Conservation (phyloP, 2,888 invertebrate species). For the Pandemis cinnamomeana region DNA sequence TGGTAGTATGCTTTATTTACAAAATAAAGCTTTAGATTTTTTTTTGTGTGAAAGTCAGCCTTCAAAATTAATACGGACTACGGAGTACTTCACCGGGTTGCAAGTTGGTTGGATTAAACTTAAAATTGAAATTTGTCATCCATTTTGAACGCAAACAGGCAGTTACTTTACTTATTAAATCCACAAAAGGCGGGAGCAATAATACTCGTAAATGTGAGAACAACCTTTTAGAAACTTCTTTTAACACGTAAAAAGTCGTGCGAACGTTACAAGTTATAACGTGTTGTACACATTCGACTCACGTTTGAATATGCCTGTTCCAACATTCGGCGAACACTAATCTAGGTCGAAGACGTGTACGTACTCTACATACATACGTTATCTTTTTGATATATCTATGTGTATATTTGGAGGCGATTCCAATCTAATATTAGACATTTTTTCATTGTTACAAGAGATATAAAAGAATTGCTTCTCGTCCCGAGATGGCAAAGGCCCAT, state of each 20-base stretch:
- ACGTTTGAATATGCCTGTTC: background rate
- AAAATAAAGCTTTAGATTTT: too few species aligned
- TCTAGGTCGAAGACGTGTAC: background rate
- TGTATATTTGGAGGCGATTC: background rate
- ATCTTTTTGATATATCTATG: background rate
- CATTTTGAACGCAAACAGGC: too few species aligned
- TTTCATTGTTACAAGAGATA: background rate
- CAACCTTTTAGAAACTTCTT: background rate
- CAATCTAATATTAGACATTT: background rate
- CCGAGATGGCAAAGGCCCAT: too few species aligned
- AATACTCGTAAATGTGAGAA: background rate
- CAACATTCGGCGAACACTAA: background rate
- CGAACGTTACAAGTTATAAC: background rate
- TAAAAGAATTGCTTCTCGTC: background rate
- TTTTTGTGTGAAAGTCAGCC: too few species aligned
- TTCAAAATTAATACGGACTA: too few species aligned
- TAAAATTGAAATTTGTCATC: too few species aligned
- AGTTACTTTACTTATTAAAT: background rate
- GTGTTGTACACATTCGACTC: background rate
- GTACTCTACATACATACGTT: constrained; percentile 3
- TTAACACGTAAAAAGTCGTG: background rate
- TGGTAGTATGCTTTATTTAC: too few species aligned
- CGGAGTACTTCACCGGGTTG: too few species aligned
- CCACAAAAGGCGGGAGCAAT: background rate
- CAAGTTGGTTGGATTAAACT: too few species aligned